phyloP scores from a whole-genome alignment of 2,797 vertebrate genomes.

The Schizopygopsis malacanthus region DNA sequence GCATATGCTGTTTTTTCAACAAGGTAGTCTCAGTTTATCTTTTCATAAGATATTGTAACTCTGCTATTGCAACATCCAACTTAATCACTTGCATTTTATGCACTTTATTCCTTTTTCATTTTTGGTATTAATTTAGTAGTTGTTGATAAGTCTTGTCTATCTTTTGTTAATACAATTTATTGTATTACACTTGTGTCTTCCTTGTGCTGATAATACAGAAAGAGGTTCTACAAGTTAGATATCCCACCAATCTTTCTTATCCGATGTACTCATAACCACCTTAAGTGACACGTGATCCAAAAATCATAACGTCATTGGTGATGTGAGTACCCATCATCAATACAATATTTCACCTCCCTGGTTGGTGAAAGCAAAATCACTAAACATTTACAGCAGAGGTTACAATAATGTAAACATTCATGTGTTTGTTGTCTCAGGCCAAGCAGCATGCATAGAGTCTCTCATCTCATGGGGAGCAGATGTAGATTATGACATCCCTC shows the following conservation, averaged over 20 bases:
- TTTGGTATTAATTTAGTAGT: not conserved
- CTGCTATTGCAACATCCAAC: not conserved
- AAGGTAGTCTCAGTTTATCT: not conserved
- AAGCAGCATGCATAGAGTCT: slow-evolving; percentile 82
- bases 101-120: not conserved
- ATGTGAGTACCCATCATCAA: not conserved
- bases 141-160: not conserved
- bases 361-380: not conserved
- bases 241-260: slow-evolving; percentile 7
- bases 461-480: slow-evolving; percentile 86
- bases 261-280: not conserved
- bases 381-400: not conserved
- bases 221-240: not conserved
- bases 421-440: slow-evolving; percentile 71
- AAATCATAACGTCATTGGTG: not conserved
- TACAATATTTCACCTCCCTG: not conserved
- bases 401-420: not conserved
- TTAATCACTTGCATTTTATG: not conserved
- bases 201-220: slow-evolving; percentile 2
- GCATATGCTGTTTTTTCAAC: too few relatives aligned
- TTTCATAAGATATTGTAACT: too few relatives aligned
- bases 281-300: slow-evolving; percentile 7
- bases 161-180: not conserved
- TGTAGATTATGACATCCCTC: slow-evolving; percentile 86
- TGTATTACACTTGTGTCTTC: slow-evolving; percentile 2